Evolutionary conservation across 2,113 vertebrate genomes (phyloP), one percentile per base, ranked within the genome.

Genomic region (Cottus gobio): DNA sequence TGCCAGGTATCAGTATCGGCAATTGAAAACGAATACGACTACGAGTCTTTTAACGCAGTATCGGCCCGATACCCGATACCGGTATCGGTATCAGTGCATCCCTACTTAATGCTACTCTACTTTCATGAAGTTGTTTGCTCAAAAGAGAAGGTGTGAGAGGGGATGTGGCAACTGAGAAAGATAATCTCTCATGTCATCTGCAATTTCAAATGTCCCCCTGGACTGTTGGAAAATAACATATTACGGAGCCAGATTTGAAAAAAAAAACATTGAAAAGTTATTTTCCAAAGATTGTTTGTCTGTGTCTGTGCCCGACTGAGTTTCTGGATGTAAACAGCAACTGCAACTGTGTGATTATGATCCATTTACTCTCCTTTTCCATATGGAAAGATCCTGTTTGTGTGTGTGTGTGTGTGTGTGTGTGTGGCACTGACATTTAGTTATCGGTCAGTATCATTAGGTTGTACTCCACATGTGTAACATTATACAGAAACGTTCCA

Each of bases 321-420:
- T 15, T 28, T 77, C 58, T 61, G 74, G 60, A 82, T 82, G 60
- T 77, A 67, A 85, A 71, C 61, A 65, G 78, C 67, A 82, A 79
- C 79, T 72, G 79, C 50, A 75, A 65, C 66, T 64, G 64, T 87
- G 82, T 79, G 75, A 74, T 87, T 86, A 89, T 66, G 12, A 83
- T 72, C 71, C 60, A 63, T 69, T 74, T 4, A 42, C 18, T 65
- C 39, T 68, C 2, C 24, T 79, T 74, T 89, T 91, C 77, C 75
- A 74, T 75, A 71, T 68, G 80, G 77, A 86, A 85, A 84, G 7
- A 30, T 52, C 30, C 52, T 42, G 70, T 60, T 39, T 83, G 74
- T 34, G 61, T 62, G 68, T 44, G n/a, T 70, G 34, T 63, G 62
- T 58, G 24, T 69, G 24, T 62, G 66, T 58, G 1, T 46, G 44